Conservation (phyloP, 1,140 invertebrate genomes). For the Ruditapes philippinarum region DNA sequence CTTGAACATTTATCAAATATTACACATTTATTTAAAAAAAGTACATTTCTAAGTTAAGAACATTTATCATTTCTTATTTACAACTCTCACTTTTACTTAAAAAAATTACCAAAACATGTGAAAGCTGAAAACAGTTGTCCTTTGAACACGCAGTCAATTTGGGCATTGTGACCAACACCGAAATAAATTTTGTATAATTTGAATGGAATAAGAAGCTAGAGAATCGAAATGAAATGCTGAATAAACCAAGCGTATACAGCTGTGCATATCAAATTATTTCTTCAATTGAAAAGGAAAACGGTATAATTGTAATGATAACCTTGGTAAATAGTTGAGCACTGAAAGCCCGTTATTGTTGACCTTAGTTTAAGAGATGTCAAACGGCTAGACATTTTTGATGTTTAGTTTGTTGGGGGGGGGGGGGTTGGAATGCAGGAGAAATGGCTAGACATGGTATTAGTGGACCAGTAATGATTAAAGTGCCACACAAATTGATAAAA, state of each 20-base stretch:
- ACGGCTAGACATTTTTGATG: background rate
- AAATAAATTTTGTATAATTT: background rate
- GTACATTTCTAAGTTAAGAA: no score
- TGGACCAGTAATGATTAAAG: background rate
- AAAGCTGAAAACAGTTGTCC: no score
- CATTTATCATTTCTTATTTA: no score
- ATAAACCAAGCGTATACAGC: no score
- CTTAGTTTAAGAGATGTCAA: background rate
- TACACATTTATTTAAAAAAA: no score
- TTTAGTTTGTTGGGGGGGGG: background rate
- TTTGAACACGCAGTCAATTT: no score
- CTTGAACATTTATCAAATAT: no score
- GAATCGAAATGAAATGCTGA: no score
- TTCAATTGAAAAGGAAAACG: background rate
- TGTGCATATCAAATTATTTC: background rate
- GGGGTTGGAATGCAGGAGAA: background rate
- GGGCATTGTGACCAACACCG: no score
- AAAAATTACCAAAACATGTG: no score
- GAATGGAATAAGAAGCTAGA: background rate
- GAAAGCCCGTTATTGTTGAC: background rate
- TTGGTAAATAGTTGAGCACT: background rate
- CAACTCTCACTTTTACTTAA: no score
- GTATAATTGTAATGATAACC: background rate
- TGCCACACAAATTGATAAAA: slow-evolving; percentile 6
- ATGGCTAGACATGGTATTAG: background rate